Base-by-base conservation (phyloP, 2,888 invertebrate genomes). In the Stenurella melanura region DNA sequence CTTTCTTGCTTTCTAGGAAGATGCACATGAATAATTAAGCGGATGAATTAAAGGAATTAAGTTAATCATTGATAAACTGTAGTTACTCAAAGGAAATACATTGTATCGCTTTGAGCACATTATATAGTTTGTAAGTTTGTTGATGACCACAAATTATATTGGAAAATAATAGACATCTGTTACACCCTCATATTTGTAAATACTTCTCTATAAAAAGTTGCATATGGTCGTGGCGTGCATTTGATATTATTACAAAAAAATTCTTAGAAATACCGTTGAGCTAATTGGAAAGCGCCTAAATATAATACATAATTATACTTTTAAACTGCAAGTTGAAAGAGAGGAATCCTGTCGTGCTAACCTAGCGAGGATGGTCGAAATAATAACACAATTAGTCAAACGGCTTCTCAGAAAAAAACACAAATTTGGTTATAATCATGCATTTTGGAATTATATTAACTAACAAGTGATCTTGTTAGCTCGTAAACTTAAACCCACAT, bases 311-410 rank as follows among this genome's bases (percentile, higher is more conserved):
- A 63, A 63, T 63, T 63, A 34, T 34, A 4, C n/a, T 63, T 63
- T 63, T 30, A 63, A n/a, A 34, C 12, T 34, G 61, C 34, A 34
- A 30, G 9, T 34, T 30, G 15, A n/a, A 63, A 63, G 15, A 34
- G 34, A 34, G 34, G 4, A 34, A n/a, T 1, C 17, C 17, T 34
- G 61, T 63, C 61, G 18, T 63, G 30, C 26, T 17, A 34, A 63
- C 30, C 17, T 34, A 30, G 7, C 61, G 17, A 15, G 30, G 30
- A 11, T n/a, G 34, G 10, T 1, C 11, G 5, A 34, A 34, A 34
- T 34, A 69, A 67, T 67, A 19, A 69, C 69, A 57, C 56, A 69
- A 69, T 69, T 58, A 60, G 17, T 71, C 21, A 60, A n/a, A 71
- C 42, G 38, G 61, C 30, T 71, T 71, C 71, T 42, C 11, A 50